Base-by-base conservation (phyloP, 2,888 invertebrate genomes). In the Ctenicera cuprea region DNA sequence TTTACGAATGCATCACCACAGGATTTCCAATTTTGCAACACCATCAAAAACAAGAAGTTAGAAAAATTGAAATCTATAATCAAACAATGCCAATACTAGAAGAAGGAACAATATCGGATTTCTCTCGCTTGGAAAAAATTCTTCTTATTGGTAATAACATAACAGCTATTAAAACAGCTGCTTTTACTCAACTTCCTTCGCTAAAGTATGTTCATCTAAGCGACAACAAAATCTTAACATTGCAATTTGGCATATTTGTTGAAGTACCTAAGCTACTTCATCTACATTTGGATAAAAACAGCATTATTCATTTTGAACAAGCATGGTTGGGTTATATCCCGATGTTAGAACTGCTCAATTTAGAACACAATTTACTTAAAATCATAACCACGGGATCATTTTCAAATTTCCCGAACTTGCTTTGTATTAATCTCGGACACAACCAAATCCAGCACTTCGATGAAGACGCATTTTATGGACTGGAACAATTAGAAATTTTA, bases 321-420 rank as follows among this genome's bases (percentile, higher is more conserved):
- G 18, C 14, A 16, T 72, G 67, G 72, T 54, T 72, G 4, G 72
- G 72, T 8, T 16, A 67, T n/a, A 12, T 67, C 30, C 43, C 38
- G 8, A 43, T 4, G 3, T 33, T 72, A 12, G 72, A 72, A 43
- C 52, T 38, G 54, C 50, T 72, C 4, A 41, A 26, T 14, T 43
- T 72, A 18, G 48, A 61, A 18, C 30, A 43, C 9, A 72, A 72
- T 54, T 52, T 33, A 1, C 43, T 72, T 1, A 50, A 67, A 14
- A 45, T 52, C 8, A 52, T 72, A 14, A n/a, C 20, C 0, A 62
- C 22, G 0, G 48, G 4, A 18, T 33, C 48, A 14, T 71, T 71
- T 66, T 26, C 38, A n/a, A 66, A 71, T 26, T 64, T 71, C 20
- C 33, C 59, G 4, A 48, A 71, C n/a, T 41, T 71, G 7, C 11